Conservation (phyloP, 2,113 vertebrate species). For the Oreamnos americanus region DNA sequence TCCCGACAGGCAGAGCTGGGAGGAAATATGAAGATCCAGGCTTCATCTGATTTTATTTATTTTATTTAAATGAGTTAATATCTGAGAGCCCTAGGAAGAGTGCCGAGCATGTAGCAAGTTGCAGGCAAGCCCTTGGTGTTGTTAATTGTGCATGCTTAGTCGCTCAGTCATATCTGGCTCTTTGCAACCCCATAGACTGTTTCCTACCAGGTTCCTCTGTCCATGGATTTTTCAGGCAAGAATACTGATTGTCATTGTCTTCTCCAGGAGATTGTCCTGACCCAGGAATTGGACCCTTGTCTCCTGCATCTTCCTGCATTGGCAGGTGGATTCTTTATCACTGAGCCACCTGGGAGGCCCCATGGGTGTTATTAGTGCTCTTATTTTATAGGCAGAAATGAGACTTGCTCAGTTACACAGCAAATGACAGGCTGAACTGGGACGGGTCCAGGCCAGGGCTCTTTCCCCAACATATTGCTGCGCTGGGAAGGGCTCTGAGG, state of each 20-base stretch:
- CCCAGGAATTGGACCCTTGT: background rate
- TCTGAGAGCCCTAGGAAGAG: background rate
- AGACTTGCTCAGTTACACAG: background rate
- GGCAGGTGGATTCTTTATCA: background rate
- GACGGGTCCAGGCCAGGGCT: background rate
- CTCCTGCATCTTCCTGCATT: background rate
- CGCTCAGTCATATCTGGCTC: fast-evolving
- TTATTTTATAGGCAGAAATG: background rate
- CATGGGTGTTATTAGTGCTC: background rate
- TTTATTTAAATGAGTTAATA: background rate
- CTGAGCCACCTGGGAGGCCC: background rate
- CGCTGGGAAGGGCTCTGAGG: no score
- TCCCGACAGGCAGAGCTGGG: background rate
- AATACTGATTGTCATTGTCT: background rate
- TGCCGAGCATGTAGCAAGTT: background rate
- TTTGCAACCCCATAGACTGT: background rate
- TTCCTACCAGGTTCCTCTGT: background rate
- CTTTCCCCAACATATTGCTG: background rate
- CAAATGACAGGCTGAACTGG: background rate
- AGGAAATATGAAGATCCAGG: background rate
- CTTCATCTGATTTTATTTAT: background rate
- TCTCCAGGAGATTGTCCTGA: background rate
- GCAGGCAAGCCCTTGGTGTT: background rate
- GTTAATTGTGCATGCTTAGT: background rate
- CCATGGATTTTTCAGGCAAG: background rate